phyloP scores from a whole-genome alignment of 2,888 invertebrate species.

The Hydrotaea cyrtoneurina region DNA sequence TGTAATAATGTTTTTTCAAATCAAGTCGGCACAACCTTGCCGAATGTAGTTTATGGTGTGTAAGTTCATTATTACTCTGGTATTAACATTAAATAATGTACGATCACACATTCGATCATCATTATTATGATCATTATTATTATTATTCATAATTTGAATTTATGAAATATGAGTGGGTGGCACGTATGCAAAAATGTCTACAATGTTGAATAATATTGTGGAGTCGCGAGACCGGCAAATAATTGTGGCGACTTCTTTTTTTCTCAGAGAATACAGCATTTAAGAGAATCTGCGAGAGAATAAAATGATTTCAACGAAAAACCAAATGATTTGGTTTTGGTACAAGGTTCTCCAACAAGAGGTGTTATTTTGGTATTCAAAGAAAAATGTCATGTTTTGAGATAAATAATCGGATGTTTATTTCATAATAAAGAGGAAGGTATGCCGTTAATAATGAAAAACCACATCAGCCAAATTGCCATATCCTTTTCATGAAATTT shows the following conservation, averaged over 20 bases:
- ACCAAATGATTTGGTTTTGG: too few relatives aligned
- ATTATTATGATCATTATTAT: background rate
- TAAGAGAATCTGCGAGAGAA: background rate
- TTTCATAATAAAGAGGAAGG: too few relatives aligned
- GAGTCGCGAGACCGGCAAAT: conserved; percentile 9
- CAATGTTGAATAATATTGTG: background rate
- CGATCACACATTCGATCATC: background rate
- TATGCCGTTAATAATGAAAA: too few relatives aligned
- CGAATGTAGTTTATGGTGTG: conserved; percentile 44
- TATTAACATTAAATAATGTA: too few relatives aligned
- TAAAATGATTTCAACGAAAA: background rate
- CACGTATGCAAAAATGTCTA: background rate
- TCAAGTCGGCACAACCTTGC: conserved; percentile 50
- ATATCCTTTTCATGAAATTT: too few relatives aligned
- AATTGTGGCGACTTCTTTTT: background rate
- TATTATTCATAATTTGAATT: background rate
- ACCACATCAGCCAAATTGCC: too few relatives aligned
- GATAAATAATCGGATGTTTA: too few relatives aligned
- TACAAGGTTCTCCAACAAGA: too few relatives aligned
- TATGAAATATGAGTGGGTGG: conserved; percentile 12
- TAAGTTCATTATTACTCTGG: conserved; percentile 56
- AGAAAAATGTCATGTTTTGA: too few relatives aligned
- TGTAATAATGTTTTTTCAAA: conserved; percentile 50
- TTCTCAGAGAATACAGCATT: background rate
- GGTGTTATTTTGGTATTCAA: too few relatives aligned